Evolutionary conservation across 2,888 invertebrate genomes (phyloP), one percentile per base, ranked within the genome.

Genomic region (Tenodera sinensis): DNA sequence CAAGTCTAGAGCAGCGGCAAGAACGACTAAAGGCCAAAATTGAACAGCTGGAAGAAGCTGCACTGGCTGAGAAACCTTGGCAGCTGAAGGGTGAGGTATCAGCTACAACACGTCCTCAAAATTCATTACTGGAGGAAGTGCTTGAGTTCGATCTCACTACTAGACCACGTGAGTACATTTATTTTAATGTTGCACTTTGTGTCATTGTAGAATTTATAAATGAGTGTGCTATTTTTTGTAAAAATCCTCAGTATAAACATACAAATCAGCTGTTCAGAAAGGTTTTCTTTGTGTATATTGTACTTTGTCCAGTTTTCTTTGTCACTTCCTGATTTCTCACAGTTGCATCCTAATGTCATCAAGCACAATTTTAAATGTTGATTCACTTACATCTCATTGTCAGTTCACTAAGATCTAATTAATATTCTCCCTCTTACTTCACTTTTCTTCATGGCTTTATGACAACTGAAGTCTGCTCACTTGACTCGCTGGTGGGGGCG

Each of bases 91-190:
- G 99, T 90, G 99, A 99, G 95, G 96, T 98, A 0, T 95, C 95
- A 89, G 98, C 96, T 0, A 93, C 94, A 0, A 95, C 94, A 90
- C 94, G 99, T 89, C 99, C 99, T 0, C 97, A 97, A 93, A 98
- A 99, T 94, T 98, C 99, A 1, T 93, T 99, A 30, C 94, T 99
- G 0, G 97, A 99, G 93, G 98, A 99, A 93, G 96, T 97, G 90
- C 95, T 99, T 0, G 97, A 98, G 92, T 98, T 98, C 93, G 98
- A 99, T 92, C 94, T 97, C 34, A 96, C 96, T 0, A 94, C 96
- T 2, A 95, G 97, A 92, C 97, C 98, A 89, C 94, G 94, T 93
- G 91, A 91, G 90, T 25, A 30, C n/a, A 2, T 0, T 71, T 71
- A 71, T 71, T 71, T 71, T 20, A 71, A 20, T 20, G 0, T 88